Base-by-base conservation (phyloP, 2,113 vertebrate genomes). In the Cairina moschata region DNA sequence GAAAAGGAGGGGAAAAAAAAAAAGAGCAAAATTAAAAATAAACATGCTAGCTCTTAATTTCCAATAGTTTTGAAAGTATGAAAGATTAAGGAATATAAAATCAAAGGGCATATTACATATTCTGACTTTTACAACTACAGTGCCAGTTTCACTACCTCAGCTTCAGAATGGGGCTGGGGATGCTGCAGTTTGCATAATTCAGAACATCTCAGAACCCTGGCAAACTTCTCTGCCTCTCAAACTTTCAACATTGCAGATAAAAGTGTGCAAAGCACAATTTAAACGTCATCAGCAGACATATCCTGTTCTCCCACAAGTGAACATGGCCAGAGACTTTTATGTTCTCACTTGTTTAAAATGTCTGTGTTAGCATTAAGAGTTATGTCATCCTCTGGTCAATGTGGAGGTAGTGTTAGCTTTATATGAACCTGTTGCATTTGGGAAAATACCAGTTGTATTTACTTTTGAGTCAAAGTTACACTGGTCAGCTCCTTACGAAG, bases 41-140 rank as follows among this genome's bases (percentile, higher is more conserved):
- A 3, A 86, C 26, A 68, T 1, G 2, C 2, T 76, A 86, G 69
- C 16, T 23, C 22, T 28, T 87, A 28, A 79, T 58, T 91, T 91
- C 48, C n/a, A 58, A 22, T 62, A 66, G 26, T 76, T 92, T 83
- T 87, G 54, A 79, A 29, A 94, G 68, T 18, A 75, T 6, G 38
- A 77, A 87, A 69, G 7, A 82, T 40, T 54, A 93, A 80, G 60
- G 18, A 91, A 88, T 66, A 31, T 86, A 88, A 95, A 91, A 90
- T 68, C 32, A 81, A 82, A 92, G 66, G 34, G 7, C 66, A 9
- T 82, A 44, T 8, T 80, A 40, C 16, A 59, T 73, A 66, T 36
- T 32, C 18, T 77, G 32, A 72, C 21, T 88, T 81, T 50, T 67
- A 60, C 17, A 88, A 34, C 23, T 40, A 15, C 6, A 62, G 32